A percentile compares a stretch with the other conserved stretches of the same genome.
These are phyloP conservation scores for Xestia rhomboidea DNA, from an alignment of 2,888 invertebrate species.

Conservation along the genomic window DNA sequence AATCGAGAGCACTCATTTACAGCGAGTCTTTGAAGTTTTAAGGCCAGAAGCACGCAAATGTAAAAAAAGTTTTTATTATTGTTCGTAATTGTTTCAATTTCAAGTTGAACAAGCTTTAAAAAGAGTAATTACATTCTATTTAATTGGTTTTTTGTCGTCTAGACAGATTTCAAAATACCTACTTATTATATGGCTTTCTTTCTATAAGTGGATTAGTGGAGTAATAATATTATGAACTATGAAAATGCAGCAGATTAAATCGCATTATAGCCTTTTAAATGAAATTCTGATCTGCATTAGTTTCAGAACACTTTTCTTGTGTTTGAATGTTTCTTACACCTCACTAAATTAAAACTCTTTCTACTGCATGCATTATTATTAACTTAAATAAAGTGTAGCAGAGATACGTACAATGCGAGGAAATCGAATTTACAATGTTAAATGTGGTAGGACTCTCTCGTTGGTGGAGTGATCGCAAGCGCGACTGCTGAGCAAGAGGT, in stretches of 20 bases:
- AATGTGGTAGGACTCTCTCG: not conserved
- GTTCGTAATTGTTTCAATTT: constrained; percentile 49
- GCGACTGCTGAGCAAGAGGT: not conserved
- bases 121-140: constrained; percentile 40
- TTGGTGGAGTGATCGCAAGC: not conserved
- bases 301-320: not conserved
- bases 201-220: constrained; percentile 1
- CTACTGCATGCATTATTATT: not conserved
- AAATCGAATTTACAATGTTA: constrained; percentile 16
- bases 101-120: constrained; percentile 35
- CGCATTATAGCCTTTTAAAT: not conserved
- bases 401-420: not conserved
- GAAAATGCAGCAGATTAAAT: not conserved
- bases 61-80: constrained; percentile 50
- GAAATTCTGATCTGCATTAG: not conserved
- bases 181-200: constrained; percentile 8
- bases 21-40: constrained; percentile 45
- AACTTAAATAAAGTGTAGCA: not conserved
- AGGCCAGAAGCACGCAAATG: constrained; percentile 24
- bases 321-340: not conserved
- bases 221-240: constrained; percentile 7
- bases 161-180: constrained; percentile 28
- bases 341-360: not conserved
- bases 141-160: constrained; percentile 38
- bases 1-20: constrained; percentile 41